Evolutionary conservation across 2,797 vertebrate species (phyloP), one percentile per base, ranked within the genome.

Genomic region (Cynopterus sphinx): DNA sequence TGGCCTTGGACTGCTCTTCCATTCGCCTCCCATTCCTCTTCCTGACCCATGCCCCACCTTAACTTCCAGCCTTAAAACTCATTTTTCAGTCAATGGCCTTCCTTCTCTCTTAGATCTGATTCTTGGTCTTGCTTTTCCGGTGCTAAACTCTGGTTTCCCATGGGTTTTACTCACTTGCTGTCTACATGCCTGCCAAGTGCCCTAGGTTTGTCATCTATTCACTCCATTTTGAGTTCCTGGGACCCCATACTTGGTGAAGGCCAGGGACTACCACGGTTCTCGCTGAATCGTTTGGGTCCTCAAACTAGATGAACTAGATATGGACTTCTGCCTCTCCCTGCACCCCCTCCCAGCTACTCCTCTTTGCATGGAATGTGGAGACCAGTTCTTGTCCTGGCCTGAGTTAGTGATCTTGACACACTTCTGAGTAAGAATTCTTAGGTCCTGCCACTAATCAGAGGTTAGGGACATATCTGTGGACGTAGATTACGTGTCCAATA

Each of bases 401-500:
- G 68, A 81, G 33, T 57, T 57, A 36, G 43, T 51, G 71, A 88
- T 9, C 22, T 70, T 57, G 82, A 61, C 55, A 61, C 19, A 28
- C 19, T 73, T 82, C 39, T 33, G 43, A 88, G 67, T 24, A 74
- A 88, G 63, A 86, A 89, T 63, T 63, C 51, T 85, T 68, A 67
- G 74, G 26, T 67, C 36, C 5, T 53, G 33, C 31, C 71, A 39
- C 67, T 43, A 61, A 1, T 53, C n/a, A 90, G n/a, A 65, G 16
- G 19, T 46, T 31, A 75, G 57, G 53, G 71, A 53, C 39, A 4
- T 61, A 84, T 31, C 61, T 82, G 12, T 57, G 59, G 53, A 67
- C 65, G 88, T 31, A 46, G 78, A 17, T 65, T 57, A 43, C 59
- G 8, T 33, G 26, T 43, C 22, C 6, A 78, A 33, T 57, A 24